These are phyloP conservation scores for Ophthalmotilapia sp. DNA, from an alignment of 2,113 vertebrate species.

Conservation along the genomic window DNA sequence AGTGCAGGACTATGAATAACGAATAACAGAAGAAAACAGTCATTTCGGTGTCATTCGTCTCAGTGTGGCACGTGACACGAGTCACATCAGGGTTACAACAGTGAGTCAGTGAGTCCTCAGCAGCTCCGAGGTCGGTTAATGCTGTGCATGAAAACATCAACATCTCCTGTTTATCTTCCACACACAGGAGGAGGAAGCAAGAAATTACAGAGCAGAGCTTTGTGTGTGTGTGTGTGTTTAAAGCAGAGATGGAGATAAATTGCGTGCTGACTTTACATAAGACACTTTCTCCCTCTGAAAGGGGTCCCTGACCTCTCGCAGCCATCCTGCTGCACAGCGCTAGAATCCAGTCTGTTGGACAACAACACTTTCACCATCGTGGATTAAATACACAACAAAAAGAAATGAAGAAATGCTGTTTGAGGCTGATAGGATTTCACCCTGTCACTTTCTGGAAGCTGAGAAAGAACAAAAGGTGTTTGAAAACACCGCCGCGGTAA, in stretches of 20 bases:
- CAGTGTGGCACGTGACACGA: neutral
- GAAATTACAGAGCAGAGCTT: neutral
- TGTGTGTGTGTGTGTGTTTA: neutral
- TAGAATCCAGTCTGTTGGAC: neutral
- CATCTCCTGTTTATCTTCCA: slow-evolving; percentile 4
- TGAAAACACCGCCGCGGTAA: neutral
- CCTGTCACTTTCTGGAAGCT: neutral
- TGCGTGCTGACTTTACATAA: slow-evolving; percentile 32
- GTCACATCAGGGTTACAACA: neutral
- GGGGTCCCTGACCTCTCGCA: slow-evolving; percentile 47
- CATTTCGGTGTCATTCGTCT: neutral
- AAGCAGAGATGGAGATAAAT: slow-evolving; percentile 17
- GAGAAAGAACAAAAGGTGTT: neutral
- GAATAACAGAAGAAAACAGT: neutral
- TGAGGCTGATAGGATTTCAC: neutral
- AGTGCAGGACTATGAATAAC: neutral
- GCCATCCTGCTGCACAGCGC: neutral
- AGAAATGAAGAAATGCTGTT: neutral
- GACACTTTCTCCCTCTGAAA: slow-evolving; percentile 35
- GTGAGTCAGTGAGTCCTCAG: neutral
- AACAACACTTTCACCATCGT: neutral
- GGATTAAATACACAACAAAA: neutral
- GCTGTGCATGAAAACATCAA: slow-evolving; percentile 23
- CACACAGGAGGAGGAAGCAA: neutral
- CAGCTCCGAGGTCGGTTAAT: neutral